Conservation (phyloP, 2,113 vertebrate species). For the Melanocharis versteri region DNA sequence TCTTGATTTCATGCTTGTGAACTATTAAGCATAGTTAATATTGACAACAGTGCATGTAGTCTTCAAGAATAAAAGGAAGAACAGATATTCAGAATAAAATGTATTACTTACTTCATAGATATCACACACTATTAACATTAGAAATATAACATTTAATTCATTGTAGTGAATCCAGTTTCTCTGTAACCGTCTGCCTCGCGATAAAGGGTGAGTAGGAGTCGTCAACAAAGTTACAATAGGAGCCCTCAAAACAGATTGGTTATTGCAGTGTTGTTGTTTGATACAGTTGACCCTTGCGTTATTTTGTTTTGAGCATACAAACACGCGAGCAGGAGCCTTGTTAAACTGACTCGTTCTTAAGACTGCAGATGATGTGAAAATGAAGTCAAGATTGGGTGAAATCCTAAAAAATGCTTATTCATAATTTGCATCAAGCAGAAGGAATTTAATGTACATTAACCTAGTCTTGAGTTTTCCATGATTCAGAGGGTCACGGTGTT, state of each 20-base stretch:
- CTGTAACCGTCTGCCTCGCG: not conserved
- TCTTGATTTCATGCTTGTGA: not conserved
- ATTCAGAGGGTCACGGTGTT: not conserved
- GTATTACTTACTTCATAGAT: not conserved
- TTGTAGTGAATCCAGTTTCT: not conserved
- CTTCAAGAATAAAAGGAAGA: not conserved
- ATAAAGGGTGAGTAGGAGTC: not conserved
- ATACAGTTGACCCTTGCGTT: not conserved
- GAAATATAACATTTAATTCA: not conserved
- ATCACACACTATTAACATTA: not conserved
- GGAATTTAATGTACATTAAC: not conserved
- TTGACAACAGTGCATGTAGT: not conserved
- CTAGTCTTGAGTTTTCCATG: not conserved
- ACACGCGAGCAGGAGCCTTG: not conserved
- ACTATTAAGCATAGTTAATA: not conserved
- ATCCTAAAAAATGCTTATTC: not conserved
- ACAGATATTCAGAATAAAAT: not conserved
- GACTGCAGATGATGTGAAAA: not conserved
- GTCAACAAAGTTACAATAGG: not conserved
- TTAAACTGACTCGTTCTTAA: not conserved
- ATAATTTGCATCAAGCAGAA: not conserved
- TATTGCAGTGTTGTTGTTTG: not conserved
- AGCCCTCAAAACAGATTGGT: not conserved
- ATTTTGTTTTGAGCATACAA: not conserved
- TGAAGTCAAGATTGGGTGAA: not conserved